Conservation (phyloP, 2,888 invertebrate species). For the Nasonovia ribisnigri region DNA sequence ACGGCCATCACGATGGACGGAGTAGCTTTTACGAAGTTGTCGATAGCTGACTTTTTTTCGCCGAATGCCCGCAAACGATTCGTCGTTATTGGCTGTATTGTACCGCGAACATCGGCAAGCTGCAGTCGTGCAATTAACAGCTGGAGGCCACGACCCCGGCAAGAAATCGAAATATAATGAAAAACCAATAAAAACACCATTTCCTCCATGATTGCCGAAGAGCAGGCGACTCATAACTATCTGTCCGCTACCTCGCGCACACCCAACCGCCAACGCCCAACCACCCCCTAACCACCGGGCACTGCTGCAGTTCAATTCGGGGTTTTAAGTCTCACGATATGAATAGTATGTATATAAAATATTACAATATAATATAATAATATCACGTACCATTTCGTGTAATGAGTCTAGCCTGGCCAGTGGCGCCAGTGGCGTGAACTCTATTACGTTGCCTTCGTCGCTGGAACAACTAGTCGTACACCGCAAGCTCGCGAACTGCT, state of each 20-base stretch:
- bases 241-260: neutral
- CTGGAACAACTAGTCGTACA: slow-evolving; percentile 67
- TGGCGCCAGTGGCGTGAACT: slow-evolving; percentile 67
- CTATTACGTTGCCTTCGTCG: slow-evolving; percentile 66
- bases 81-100: neutral
- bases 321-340: no score
- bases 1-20: neutral
- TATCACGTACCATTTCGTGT: slow-evolving; percentile 68
- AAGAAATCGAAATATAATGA: neutral
- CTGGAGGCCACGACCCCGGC: neutral
- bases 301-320: no score
- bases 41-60: neutral
- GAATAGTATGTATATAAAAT: no score
- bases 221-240: neutral
- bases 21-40: neutral
- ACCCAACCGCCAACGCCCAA: neutral
- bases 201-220: neutral
- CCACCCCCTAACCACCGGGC: neutral
- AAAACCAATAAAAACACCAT: neutral
- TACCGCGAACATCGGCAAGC: no score
- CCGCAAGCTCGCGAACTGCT: slow-evolving; percentile 67
- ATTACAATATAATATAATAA: neutral
- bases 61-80: neutral
- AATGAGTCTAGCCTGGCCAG: slow-evolving; percentile 68
- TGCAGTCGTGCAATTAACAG: neutral